phyloP scores from a whole-genome alignment of 2,888 invertebrate species.

The Synanthedon formicaeformis region DNA sequence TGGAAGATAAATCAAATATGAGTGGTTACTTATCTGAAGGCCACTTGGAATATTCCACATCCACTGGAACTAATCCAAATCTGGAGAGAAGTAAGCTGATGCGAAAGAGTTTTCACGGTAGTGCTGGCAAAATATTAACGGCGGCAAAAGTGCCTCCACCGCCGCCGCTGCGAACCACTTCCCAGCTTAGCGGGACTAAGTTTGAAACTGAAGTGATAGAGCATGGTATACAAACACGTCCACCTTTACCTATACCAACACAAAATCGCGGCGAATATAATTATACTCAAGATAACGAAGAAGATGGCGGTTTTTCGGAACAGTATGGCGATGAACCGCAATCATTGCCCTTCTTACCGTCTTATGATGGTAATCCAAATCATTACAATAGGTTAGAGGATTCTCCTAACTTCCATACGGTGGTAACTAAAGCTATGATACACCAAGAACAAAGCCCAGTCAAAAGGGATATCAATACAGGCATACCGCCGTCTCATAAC shows the following conservation, averaged over 20 bases:
- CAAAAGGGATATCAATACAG: slow-evolving; percentile 52
- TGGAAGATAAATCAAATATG: slow-evolving; percentile 70
- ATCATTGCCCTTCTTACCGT: slow-evolving; percentile 73
- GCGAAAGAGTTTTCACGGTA: slow-evolving; percentile 90
- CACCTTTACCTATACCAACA: slow-evolving; percentile 49
- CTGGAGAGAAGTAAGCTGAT: slow-evolving; percentile 87
- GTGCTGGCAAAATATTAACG: slow-evolving; percentile 83
- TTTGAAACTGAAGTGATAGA: slow-evolving; percentile 68
- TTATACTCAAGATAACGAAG: slow-evolving; percentile 43
- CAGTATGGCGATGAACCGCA: slow-evolving; percentile 71
- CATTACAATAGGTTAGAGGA: slow-evolving; percentile 50
- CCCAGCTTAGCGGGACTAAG: slow-evolving; percentile 81
- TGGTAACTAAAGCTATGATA: slow-evolving; percentile 88
- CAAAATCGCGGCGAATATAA: slow-evolving; percentile 21
- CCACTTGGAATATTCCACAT: slow-evolving; percentile 81
- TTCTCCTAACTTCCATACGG: slow-evolving; percentile 71
- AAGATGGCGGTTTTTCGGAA: slow-evolving; percentile 62
- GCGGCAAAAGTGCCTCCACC: slow-evolving; percentile 89
- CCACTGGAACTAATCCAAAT: slow-evolving; percentile 80
- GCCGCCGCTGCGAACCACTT: slow-evolving; percentile 87
- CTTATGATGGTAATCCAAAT: slow-evolving; percentile 58
- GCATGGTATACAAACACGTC: slow-evolving; percentile 47
- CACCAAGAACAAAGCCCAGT: slow-evolving; percentile 84
- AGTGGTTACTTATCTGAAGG: slow-evolving; percentile 91
- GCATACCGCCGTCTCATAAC: slow-evolving; percentile 32